phyloP scores from a whole-genome alignment of 2,888 invertebrate species.

The Ectropis crepuscularia region DNA sequence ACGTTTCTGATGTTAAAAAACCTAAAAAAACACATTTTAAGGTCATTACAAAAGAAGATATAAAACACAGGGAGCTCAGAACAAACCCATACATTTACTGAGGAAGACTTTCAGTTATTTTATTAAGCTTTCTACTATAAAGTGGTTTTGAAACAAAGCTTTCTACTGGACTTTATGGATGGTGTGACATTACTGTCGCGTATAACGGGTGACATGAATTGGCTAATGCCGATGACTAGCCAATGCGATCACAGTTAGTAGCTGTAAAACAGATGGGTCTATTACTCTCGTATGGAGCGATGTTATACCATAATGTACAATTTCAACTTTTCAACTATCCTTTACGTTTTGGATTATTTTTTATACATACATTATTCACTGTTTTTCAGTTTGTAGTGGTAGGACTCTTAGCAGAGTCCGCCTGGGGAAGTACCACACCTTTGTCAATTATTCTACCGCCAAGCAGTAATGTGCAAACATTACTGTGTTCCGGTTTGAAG shows the following conservation, averaged over 20 bases:
- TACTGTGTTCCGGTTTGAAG: too few relatives aligned
- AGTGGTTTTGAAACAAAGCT: conserved; percentile 15
- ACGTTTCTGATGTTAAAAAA: background rate
- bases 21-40: too few relatives aligned
- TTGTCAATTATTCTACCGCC: too few relatives aligned
- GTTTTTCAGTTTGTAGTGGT: too few relatives aligned
- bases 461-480: too few relatives aligned
- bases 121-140: conserved; percentile 1
- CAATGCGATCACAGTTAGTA: conserved; percentile 19
- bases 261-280: conserved; percentile 12
- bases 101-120: background rate
- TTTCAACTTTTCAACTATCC: too few relatives aligned
- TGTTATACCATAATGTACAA: background rate
- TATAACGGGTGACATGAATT: conserved; percentile 29
- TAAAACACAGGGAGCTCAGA: too few relatives aligned
- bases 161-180: background rate
- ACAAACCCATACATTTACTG: background rate
- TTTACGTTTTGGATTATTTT: too few relatives aligned
- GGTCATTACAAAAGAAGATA: too few relatives aligned
- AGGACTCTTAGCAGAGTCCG: too few relatives aligned
- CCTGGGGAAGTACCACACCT: too few relatives aligned
- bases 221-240: conserved; percentile 19
- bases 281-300: conserved; percentile 1
- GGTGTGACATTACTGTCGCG: conserved; percentile 15
- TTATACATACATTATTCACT: too few relatives aligned